Base-by-base conservation (phyloP, 1,140 invertebrate species). In the Theocolax elegans region DNA sequence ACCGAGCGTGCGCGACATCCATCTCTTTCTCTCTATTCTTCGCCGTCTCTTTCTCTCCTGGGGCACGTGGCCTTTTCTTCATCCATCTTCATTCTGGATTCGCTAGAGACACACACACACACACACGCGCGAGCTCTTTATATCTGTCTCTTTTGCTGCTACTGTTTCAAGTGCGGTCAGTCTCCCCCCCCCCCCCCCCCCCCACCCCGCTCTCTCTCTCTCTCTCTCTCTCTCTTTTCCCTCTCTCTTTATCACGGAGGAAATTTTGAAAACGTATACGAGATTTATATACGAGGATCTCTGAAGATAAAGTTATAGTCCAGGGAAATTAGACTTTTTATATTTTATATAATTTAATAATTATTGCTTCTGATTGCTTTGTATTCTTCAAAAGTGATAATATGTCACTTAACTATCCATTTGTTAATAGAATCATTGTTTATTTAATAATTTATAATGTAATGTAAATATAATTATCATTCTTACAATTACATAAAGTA, bases 61-160 rank as follows among this genome's bases (percentile, higher is more conserved):
- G 56, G 72, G 73, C 73, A 64, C 74, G 64, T 21, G 25, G 59
- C 6, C 27, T 12, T 74, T 75, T 74, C 72, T 75, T 69, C 76
- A 80, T 80, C 74, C 72, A 76, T 80, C 79, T 80, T 80, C 75
- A 77, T 79, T 79, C 59, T 40, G 58, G 23, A 51, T 49, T 54
- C 48, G 56, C 64, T 67, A 72, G 72, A 71, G 73, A 68, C 56
- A 65, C 58, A 46, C 15, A 40, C 44, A n/a, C n/a, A n/a, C n/a
- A n/a, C n/a, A n/a, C 49, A 66, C 54, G 67, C 67, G 64, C 65
- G 51, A 75, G 62, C 64, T 67, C 72, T 77, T 78, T 78, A 76
- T 76, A 74, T n/a, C n/a, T n/a, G n/a, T 75, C 75, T 75, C 27
- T 67, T n/a, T 54, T 23, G 12, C n/a, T 17, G 19, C 21, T 49